Percentiles rank a stretch among this genome's conserved stretches.
These are phyloP conservation scores for Eolophus roseicapilla DNA, from an alignment of 2,113 vertebrate genomes.

Conservation along the genomic window DNA sequence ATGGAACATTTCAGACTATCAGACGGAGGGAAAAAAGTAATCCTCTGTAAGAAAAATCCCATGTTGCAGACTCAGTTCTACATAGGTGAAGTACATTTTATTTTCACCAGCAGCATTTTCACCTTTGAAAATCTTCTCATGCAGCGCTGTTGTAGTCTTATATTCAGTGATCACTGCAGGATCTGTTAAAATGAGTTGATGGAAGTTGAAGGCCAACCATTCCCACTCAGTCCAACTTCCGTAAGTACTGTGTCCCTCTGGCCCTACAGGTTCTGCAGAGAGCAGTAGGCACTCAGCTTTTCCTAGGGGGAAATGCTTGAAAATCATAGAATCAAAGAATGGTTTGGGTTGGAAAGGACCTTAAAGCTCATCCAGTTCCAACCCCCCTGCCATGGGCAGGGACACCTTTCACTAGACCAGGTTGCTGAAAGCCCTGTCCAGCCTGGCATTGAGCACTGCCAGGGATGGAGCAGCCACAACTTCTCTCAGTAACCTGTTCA, in stretches of 20 bases:
- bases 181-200: background rate
- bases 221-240: background rate
- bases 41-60: background rate
- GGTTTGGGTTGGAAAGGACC: background rate
- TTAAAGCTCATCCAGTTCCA: background rate
- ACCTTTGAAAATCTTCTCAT: background rate
- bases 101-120: background rate
- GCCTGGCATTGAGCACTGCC: background rate
- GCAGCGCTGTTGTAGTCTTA: background rate
- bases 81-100: background rate
- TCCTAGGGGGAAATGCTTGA: background rate
- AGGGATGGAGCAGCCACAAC: background rate
- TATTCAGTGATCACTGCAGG: background rate
- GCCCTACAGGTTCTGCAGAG: background rate
- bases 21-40: background rate
- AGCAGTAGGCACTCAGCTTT: background rate
- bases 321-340: background rate
- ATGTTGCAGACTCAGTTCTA: background rate
- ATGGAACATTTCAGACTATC: slow-evolving; percentile 1
- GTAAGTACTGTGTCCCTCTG: accelerated
- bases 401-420: background rate
- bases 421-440: background rate
- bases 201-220: background rate
- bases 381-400: background rate
- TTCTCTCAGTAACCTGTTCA: background rate